Conservation (phyloP, 1,140 invertebrate species). For the Hesperophylax magnus region DNA sequence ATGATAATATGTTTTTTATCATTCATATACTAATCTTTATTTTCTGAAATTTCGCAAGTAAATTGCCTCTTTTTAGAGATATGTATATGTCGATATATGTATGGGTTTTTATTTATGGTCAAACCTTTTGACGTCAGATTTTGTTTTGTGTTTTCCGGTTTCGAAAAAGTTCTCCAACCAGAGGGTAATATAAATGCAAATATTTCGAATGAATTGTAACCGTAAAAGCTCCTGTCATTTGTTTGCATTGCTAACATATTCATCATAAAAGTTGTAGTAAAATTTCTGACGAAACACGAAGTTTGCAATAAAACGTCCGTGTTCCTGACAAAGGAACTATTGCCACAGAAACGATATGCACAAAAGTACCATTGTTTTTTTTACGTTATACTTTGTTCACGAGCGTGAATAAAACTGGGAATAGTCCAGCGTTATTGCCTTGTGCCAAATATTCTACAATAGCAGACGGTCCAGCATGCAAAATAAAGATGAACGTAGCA, state of each 20-base stretch:
- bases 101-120: too few species aligned
- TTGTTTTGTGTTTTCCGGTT: too few species aligned
- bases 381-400: neutral
- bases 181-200: slow-evolving; percentile 27
- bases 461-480: slow-evolving; percentile 34
- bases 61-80: too few species aligned
- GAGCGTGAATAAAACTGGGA: slow-evolving; percentile 20
- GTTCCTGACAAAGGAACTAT: slow-evolving; percentile 25
- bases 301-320: slow-evolving; percentile 22
- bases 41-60: too few species aligned
- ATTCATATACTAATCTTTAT: too few species aligned
- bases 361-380: slow-evolving; percentile 11
- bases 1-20: too few species aligned
- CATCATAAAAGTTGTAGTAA: slow-evolving; percentile 32
- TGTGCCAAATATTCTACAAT: slow-evolving; percentile 37
- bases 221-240: neutral
- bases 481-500: neutral
- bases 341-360: slow-evolving; percentile 2
- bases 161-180: too few species aligned
- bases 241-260: slow-evolving; percentile 22
- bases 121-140: too few species aligned
- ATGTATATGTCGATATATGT: too few species aligned
- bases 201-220: slow-evolving; percentile 3
- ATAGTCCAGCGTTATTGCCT: slow-evolving; percentile 21
- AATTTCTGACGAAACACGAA: slow-evolving; percentile 31